Evolutionary conservation across 2,113 vertebrate species (phyloP).

Genomic region (Corythornis madagascariensis): DNA sequence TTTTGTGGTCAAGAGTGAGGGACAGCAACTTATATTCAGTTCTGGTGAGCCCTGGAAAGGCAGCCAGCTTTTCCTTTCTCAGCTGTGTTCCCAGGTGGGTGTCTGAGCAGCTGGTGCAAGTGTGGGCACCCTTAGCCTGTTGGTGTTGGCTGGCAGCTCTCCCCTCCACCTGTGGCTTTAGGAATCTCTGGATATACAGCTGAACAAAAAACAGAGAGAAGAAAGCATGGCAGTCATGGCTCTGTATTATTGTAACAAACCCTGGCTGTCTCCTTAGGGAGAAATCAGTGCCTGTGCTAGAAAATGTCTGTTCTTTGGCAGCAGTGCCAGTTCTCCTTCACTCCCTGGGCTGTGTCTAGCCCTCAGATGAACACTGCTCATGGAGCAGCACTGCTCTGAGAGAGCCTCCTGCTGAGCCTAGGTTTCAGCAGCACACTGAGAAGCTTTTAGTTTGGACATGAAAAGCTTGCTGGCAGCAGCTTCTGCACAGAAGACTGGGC

Average conservation of each 20-base stretch:
- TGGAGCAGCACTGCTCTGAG: background rate
- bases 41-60: background rate
- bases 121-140: background rate
- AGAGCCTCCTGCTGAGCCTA: background rate
- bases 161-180: background rate
- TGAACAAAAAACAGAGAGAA: background rate
- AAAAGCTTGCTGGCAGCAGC: background rate
- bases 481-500: background rate
- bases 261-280: background rate
- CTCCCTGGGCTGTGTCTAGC: background rate
- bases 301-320: background rate
- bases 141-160: background rate
- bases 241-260: background rate
- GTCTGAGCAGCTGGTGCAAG: background rate
- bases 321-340: background rate
- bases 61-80: background rate
- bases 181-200: background rate
- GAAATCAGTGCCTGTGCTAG: background rate
- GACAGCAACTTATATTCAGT: background rate
- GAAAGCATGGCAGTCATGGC: background rate
- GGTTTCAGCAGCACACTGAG: background rate
- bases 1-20: background rate
- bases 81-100: background rate
- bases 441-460: background rate
- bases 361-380: background rate